Evolutionary conservation across 2,797 vertebrate genomes (phyloP), one percentile per base, ranked within the genome.

Genomic region (Coranthus polyacanthus): DNA sequence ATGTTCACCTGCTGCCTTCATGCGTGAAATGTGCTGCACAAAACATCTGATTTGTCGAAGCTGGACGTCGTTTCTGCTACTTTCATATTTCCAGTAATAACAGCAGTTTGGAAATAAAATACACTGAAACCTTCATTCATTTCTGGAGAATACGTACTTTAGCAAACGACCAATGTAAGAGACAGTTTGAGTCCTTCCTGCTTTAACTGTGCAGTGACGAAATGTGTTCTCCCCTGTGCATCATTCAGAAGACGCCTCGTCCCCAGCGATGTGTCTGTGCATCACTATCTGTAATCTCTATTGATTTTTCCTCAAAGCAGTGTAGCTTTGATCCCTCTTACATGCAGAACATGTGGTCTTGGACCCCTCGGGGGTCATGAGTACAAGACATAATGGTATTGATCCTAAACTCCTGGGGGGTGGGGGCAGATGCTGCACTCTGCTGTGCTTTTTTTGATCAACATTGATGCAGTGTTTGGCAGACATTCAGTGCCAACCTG

Each of bases 251-350:
- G 67, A 75, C 0, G 61, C 52, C 29, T 46, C 50, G 17, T 69
- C 78, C 72, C 78, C 45, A 0, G 50, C 2, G 70, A 75, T 12
- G 65, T 12, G 36, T 75, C 60, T 60, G 0, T 13, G 46, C 38
- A 43, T 83, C 82, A 78, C 50, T 59, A 82, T 72, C 72, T 83
- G 70, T 81, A 76, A 84, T 89, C 83, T 64, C 55, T 67, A 91
- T 86, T 79, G 88, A 89, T 88, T 86, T 85, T 41, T 8, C 63
- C 72, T 81, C 76, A 77, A 64, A 82, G 80, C 68, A 12, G 52
- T 38, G 1, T 22, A 3, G 64, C 72, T 51, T 68, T 72, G 21
- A 75, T 60, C 71, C 72, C 24, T n/a, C 44, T 10, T n/a, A 80
- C 78, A 84, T 79, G 78, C 59, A 76, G 57, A 77, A 82, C 84